Evolutionary conservation across 2,113 vertebrate species (phyloP), one percentile per base, ranked within the genome.

Genomic region (Ciconia maguari): DNA sequence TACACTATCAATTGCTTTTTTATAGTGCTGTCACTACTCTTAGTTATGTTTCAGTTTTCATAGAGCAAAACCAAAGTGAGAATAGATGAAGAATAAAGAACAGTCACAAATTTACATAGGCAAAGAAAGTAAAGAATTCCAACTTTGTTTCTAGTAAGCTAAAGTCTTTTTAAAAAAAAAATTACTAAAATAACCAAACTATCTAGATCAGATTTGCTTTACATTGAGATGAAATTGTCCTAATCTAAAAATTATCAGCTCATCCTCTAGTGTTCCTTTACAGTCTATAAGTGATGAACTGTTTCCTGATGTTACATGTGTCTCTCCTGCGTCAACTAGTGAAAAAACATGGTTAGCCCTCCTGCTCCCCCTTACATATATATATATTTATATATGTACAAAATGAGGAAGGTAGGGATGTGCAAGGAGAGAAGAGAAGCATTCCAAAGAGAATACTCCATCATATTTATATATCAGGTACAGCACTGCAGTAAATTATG

Each of bases 401-500:
- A 38, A 38, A 38, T 38, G 38, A 30, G 4, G 12, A 49, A 79
- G 15, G 5, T 52, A 27, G 10, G 20, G n/a, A 41, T 44, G 38
- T 0, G 0, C 2, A 1, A 58, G 12, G 30, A 75, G 6, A 81
- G 10, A 78, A 55, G 6, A 65, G 18, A 68, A 66, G 6, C 4
- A n/a, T 57, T 93, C 7, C 18, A 76, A 52, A 66, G 25, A 66
- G 6, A 60, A 4, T 66, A 4, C 4, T 72, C 25, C 18, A 24
- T 41, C 27, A 6, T 70, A 48, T 66, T 52, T 89, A 51, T 55
- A 10, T 38, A 26, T 44, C 13, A 55, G 19, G 6, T 54, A 52
- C 1, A 21, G 9, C 27, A 38, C 9, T 42, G 2, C n/a, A 46
- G 21, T 78, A 41, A 36, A 36, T 38, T 7, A 21, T 16, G 10